These are phyloP conservation scores for Calonectris borealis DNA, from an alignment of 2,113 vertebrate species.

Conservation along the genomic window DNA sequence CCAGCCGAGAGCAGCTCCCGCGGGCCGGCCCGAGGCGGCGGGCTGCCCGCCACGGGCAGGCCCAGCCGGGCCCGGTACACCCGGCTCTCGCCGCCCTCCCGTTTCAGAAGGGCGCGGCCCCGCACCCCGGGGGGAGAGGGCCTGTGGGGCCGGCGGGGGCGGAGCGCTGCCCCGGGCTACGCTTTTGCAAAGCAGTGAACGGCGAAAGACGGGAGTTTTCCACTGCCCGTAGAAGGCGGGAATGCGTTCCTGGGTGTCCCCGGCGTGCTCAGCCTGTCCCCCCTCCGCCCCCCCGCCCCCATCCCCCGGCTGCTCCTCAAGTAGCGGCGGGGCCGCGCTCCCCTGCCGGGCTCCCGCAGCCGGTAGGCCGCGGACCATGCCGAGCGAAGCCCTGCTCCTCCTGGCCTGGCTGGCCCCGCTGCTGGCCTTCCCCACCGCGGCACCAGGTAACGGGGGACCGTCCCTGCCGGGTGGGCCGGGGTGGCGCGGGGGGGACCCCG, in stretches of 20 bases:
- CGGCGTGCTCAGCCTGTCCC: not conserved
- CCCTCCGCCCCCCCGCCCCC: rapidly evolving
- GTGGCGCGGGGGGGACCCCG: not conserved
- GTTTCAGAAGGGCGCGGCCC: not conserved
- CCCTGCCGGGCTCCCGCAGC: not conserved
- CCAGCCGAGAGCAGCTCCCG: too few relatives aligned
- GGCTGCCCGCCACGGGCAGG: too few relatives aligned
- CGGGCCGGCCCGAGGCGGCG: too few relatives aligned
- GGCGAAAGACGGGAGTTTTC: not conserved
- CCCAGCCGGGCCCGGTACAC: too few relatives aligned
- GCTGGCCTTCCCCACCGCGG: not conserved
- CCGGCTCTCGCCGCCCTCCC: not conserved
- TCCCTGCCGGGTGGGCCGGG: not conserved
- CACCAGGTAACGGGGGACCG: not conserved
- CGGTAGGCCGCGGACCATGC: not conserved
- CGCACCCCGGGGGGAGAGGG: too few relatives aligned
- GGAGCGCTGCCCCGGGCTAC: not conserved
- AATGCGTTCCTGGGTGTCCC: not conserved
- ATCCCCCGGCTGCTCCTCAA: not conserved
- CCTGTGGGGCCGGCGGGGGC: rapidly evolving
- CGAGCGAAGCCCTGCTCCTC: not conserved
- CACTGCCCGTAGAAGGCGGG: not conserved
- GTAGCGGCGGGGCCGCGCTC: not conserved
- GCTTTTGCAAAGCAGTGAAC: not conserved
- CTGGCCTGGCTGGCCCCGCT: not conserved